These are phyloP conservation scores for Dendroctonus ponderosae DNA, from an alignment of 1,140 invertebrate species.

Conservation along the genomic window DNA sequence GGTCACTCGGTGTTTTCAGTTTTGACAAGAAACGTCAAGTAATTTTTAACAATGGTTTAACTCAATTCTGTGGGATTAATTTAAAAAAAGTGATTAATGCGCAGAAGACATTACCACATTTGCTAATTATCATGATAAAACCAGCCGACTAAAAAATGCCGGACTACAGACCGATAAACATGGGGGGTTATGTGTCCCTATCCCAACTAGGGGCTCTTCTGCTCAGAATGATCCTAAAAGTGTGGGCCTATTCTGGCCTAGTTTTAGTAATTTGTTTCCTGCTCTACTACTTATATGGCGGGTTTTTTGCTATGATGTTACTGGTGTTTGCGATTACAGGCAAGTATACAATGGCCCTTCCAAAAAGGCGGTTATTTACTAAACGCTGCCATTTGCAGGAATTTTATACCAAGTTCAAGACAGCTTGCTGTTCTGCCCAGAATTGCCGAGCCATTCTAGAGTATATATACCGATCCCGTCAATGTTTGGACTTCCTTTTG, in stretches of 20 bases:
- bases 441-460: constrained; percentile 81
- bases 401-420: constrained; percentile 85
- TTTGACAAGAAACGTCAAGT: no score
- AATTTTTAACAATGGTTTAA: no score
- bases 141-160: no score
- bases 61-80: no score
- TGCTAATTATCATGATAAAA: no score
- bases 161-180: constrained; percentile 24
- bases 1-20: no score
- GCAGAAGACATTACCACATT: no score
- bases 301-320: constrained; percentile 67
- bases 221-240: constrained; percentile 44
- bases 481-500: constrained; percentile 78
- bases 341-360: constrained; percentile 48
- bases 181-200: constrained; percentile 47
- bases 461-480: constrained; percentile 83
- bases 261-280: constrained; percentile 67
- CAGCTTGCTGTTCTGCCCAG: constrained; percentile 83
- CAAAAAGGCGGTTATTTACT: constrained; percentile 9
- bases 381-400: constrained; percentile 54
- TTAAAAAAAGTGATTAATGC: no score
- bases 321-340: constrained; percentile 67
- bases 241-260: constrained; percentile 54
- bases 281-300: constrained; percentile 80
- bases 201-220: constrained; percentile 43